Evolutionary conservation across 2,888 invertebrate genomes (phyloP), one percentile per base, ranked within the genome.

Genomic region (Lepidochrysops patricia): DNA sequence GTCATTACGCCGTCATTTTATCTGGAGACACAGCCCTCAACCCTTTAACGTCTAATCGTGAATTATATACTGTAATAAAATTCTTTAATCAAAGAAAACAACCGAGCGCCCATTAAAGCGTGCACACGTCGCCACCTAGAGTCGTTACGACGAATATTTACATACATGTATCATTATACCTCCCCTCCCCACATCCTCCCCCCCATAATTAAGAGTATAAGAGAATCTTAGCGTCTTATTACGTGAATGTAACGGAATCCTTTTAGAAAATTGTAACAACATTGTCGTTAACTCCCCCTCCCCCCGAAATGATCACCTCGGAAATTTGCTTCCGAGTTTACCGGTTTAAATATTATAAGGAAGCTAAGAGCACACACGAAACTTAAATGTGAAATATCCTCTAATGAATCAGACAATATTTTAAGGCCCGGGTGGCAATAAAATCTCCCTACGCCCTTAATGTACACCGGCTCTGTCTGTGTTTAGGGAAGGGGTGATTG

Each of bases 321-420:
- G 79, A 74, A 74, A 75, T 74, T 79, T 71, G 73, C 69, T 72
- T 77, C 80, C 78, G 79, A 82, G 77, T 80, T 80, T 75, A 70
- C 68, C 71, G 70, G 69, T 74, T 71, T 70, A 73, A 80, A 78
- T 77, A 77, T 76, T 75, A 65, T 71, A 68, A 73, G 75, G 74
- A 76, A 76, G 79, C 77, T 74, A 76, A 79, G 75, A 79, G 79
- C 81, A 81, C 80, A 80, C 82, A 76, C 79, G 80, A 82, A 87
- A 88, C 84, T 87, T 87, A 85, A 85, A 88, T 84, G 87, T 83
- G 82, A 81, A 85, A 87, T 86, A 88, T 85, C 80, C 87, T 82
- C 87, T 88, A 89, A 89, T 88, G 88, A 89, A 89, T 89, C 89
- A 89, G 89, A 86, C 88, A 88, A 89, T 88, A 89, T 89, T 89